Percentiles rank a stretch among this genome's conserved stretches.
Evolutionary conservation across 2,888 invertebrate genomes (phyloP).

Genomic region (Ophion costatus): DNA sequence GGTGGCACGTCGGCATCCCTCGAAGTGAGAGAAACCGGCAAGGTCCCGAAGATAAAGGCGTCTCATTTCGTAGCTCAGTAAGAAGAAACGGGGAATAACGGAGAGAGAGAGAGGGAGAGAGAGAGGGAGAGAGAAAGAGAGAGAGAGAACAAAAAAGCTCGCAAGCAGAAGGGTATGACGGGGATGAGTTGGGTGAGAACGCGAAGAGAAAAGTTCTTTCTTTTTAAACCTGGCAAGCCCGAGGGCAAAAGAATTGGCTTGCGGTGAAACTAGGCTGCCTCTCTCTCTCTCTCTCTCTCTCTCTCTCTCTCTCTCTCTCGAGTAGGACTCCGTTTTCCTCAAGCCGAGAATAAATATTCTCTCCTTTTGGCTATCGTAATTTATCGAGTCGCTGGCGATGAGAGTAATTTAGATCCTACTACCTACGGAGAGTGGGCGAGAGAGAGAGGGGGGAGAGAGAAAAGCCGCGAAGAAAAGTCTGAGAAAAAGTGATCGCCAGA

Average conservation of each 20-base stretch:
- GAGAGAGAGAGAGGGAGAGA: background rate
- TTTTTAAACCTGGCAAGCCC: slow-evolving; percentile 46
- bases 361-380: slow-evolving; percentile 70
- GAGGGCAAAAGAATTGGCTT: slow-evolving; percentile 72
- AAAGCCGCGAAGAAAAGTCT: slow-evolving; percentile 31
- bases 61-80: slow-evolving; percentile 47
- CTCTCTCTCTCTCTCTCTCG: slow-evolving; percentile 8
- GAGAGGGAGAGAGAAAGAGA: slow-evolving; percentile 2
- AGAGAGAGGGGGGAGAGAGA: background rate
- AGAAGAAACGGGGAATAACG: background rate
- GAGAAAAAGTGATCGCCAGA: slow-evolving; percentile 39
- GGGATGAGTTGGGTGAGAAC: slow-evolving; percentile 38
- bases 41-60: slow-evolving; percentile 60
- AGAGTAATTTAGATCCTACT: slow-evolving; percentile 63
- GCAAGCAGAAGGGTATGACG: slow-evolving; percentile 15
- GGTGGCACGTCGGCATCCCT: slow-evolving; percentile 31
- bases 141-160: slow-evolving; percentile 11
- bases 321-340: slow-evolving; percentile 6
- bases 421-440: slow-evolving; percentile 7
- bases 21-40: slow-evolving; percentile 55
- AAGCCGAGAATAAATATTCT: slow-evolving; percentile 71
- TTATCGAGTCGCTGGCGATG: slow-evolving; percentile 73
- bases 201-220: slow-evolving; percentile 38
- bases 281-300: slow-evolving; percentile 11
- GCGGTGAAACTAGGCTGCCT: slow-evolving; percentile 64